Percentiles rank a stretch among this genome's conserved stretches.
Conservation (phyloP, 2,888 invertebrate genomes). For the Thymelicus lineola region DNA sequence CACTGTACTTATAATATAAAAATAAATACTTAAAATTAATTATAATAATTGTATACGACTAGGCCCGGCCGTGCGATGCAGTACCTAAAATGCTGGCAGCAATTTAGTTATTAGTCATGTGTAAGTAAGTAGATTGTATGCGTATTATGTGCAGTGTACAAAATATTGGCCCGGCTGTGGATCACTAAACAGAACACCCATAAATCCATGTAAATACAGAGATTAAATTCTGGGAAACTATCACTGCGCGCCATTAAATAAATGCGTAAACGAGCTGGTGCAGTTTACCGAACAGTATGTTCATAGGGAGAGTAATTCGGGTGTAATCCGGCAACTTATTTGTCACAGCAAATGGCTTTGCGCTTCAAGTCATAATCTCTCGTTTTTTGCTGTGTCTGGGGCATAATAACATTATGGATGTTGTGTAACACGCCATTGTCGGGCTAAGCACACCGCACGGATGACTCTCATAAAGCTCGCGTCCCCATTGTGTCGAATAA, state of each 20-base stretch:
- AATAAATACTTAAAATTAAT: too few relatives aligned
- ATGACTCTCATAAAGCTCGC: slow-evolving; percentile 59
- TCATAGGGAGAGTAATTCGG: slow-evolving; percentile 56
- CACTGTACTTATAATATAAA: too few relatives aligned
- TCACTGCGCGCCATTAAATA: slow-evolving; percentile 59
- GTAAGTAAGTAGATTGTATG: too few relatives aligned
- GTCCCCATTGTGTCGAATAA: slow-evolving; percentile 65
- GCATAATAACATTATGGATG: slow-evolving; percentile 64
- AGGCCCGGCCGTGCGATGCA: too few relatives aligned
- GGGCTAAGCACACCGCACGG: slow-evolving; percentile 57
- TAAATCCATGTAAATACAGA: slow-evolving; percentile 57
- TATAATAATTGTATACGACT: too few relatives aligned
- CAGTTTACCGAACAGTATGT: slow-evolving; percentile 53
- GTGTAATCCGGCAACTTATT: slow-evolving; percentile 67
- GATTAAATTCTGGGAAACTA: slow-evolving; percentile 53
- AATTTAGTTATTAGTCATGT: too few relatives aligned
- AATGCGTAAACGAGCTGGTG: slow-evolving; percentile 46
- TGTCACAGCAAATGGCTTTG: slow-evolving; percentile 66
- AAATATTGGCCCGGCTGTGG: not conserved
- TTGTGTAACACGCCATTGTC: slow-evolving; percentile 73
- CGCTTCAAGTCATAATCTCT: slow-evolving; percentile 59
- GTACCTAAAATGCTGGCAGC: too few relatives aligned
- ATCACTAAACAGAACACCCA: slow-evolving; percentile 25
- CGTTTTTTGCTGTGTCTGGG: slow-evolving; percentile 62
- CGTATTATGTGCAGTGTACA: not conserved